These are phyloP conservation scores for Pseudobourletiella spinata DNA, from an alignment of 1,140 invertebrate genomes.

Conservation along the genomic window DNA sequence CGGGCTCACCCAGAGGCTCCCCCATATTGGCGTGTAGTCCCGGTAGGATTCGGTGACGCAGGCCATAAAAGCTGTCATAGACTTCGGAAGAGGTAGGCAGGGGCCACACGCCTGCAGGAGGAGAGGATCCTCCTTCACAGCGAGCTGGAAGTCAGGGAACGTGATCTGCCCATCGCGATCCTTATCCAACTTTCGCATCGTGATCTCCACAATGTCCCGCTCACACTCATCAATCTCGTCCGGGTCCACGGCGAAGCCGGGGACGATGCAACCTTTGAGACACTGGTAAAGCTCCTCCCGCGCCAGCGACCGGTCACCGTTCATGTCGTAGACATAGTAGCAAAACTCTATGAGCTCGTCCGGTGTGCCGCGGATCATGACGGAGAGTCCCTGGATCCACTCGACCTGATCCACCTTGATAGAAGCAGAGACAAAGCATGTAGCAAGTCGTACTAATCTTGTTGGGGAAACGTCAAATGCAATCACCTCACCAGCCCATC, in stretches of 20 bases:
- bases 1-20: slow-evolving; percentile 2
- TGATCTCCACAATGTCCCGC: slow-evolving; percentile 70
- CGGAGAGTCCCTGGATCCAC: slow-evolving; percentile 22
- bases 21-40: slow-evolving; percentile 8
- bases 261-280: slow-evolving; percentile 47
- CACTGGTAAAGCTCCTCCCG: slow-evolving; percentile 81
- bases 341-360: slow-evolving; percentile 18
- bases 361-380: slow-evolving; percentile 21
- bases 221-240: slow-evolving; percentile 87
- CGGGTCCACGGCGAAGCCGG: slow-evolving; percentile 41
- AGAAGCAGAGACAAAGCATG: no score
- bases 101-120: slow-evolving; percentile 67
- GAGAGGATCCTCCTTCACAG: slow-evolving; percentile 55
- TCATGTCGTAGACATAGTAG: slow-evolving; percentile 60
- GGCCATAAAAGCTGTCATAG: slow-evolving; percentile 49
- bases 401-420: slow-evolving; percentile 22
- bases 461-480: no score
- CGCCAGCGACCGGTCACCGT: slow-evolving; percentile 70
- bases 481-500: slow-evolving; percentile 50
- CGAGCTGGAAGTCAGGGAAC: slow-evolving; percentile 56
- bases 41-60: slow-evolving; percentile 18
- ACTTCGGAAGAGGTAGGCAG: slow-evolving; percentile 62
- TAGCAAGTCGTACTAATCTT: no score
- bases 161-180: slow-evolving; percentile 60
- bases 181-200: slow-evolving; percentile 62